phyloP scores from a whole-genome alignment of 2,888 invertebrate genomes.

The Ophraella communa region DNA sequence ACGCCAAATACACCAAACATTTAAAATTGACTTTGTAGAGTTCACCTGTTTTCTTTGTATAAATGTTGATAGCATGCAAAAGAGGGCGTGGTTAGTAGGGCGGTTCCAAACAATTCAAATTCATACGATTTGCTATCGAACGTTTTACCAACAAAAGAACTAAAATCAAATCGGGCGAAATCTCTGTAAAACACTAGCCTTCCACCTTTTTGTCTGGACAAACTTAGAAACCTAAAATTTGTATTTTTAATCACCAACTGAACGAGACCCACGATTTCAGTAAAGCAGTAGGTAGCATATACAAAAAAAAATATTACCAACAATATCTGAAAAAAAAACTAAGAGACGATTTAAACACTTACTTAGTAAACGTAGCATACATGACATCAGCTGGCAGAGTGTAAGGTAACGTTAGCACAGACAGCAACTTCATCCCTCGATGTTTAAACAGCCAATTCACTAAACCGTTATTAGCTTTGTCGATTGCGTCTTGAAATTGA shows the following conservation, averaged over 20 bases:
- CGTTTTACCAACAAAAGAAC: slow-evolving; percentile 57
- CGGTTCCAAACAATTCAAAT: slow-evolving; percentile 58
- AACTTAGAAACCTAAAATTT: slow-evolving; percentile 41
- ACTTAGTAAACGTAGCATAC: slow-evolving; percentile 87
- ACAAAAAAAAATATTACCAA: neutral
- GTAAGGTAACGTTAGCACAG: slow-evolving; percentile 83
- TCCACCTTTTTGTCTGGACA: slow-evolving; percentile 32
- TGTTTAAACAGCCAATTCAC: slow-evolving; percentile 90
- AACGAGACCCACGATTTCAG: no score
- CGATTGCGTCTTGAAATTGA: slow-evolving; percentile 92
- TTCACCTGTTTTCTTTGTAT: slow-evolving; percentile 42
- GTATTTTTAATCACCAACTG: slow-evolving; percentile 6
- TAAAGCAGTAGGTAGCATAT: no score
- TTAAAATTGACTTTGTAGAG: slow-evolving; percentile 18
- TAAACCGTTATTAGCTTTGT: slow-evolving; percentile 89
- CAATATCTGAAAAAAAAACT: slow-evolving; percentile 1
- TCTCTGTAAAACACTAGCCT: slow-evolving; percentile 41
- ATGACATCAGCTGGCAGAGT: slow-evolving; percentile 88
- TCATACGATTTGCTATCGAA: slow-evolving; percentile 57
- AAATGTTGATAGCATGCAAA: slow-evolving; percentile 39
- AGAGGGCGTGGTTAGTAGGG: slow-evolving; percentile 36
- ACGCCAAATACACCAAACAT: neutral
- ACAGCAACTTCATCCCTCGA: slow-evolving; percentile 79
- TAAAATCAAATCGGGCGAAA: slow-evolving; percentile 50
- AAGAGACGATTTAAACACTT: slow-evolving; percentile 61